Evolutionary conservation across 2,113 vertebrate species (phyloP), one percentile per base, ranked within the genome.

Genomic region (Cromileptes altivelis): DNA sequence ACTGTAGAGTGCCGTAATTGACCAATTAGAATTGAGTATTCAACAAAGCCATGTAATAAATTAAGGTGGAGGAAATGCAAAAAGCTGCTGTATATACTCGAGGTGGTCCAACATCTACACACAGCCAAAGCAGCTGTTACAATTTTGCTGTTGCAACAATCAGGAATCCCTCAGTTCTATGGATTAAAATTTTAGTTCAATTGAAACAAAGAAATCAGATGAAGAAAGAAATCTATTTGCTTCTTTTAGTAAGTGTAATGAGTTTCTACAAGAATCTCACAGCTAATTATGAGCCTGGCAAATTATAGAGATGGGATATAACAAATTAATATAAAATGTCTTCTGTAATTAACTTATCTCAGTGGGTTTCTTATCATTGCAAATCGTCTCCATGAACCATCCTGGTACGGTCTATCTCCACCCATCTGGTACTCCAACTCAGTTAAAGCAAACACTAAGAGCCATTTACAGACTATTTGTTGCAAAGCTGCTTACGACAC

Each of bases 401-500:
- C 42, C 42, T 45, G 42, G 42, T 45, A 56, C 4, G 12, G 47
- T 52, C 63, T 37, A 3, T 69, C 25, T 75, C 17, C 61, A 64
- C 53, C 37, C 45, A 55, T 74, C 62, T 75, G 67, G 15, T 64
- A 23, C 55, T 61, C 62, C 40, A 49, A 55, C 42, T 69, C 50
- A 25, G n/a, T 58, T 58, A 40, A 84, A 63, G 75, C 52, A 76
- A 79, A 82, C 52, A 55, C 14, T 23, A 47, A 52, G 23, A 68
- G 62, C 52, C 53, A 40, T 21, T 30, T 65, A 23, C 52, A 75
- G 70, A 77, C 33, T 53, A 50, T 78, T 75, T 75, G 40, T 27
- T 33, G 50, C 73, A 73, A 64, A 75, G 70, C 30, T 55, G 70
- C 80, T 80, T 53, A 71, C 50, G 42, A 69, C 67, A 62, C n/a